Conservation (phyloP, 64 coral and sea anemone genomes). For the Anthopleura sola region DNA sequence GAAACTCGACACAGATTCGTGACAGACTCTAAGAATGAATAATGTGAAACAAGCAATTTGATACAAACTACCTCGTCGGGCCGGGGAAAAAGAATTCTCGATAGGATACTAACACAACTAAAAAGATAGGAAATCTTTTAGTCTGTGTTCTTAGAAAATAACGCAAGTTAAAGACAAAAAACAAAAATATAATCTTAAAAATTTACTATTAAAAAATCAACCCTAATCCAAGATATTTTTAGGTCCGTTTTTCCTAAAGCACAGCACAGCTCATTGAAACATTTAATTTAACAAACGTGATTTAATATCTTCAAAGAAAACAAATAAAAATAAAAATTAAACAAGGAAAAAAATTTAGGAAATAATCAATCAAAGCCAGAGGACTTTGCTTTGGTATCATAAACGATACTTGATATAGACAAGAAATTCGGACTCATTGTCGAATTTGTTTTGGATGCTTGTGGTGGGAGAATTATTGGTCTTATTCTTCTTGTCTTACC, state of each 20-base stretch:
- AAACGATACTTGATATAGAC: background rate
- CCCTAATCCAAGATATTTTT: background rate
- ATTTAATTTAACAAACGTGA: background rate
- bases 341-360: background rate
- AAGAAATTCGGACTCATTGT: background rate
- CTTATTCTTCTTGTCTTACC: background rate
- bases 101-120: constrained; percentile 5
- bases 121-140: background rate
- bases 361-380: background rate
- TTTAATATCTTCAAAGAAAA: background rate
- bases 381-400: background rate
- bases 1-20: background rate
- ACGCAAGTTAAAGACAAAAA: background rate
- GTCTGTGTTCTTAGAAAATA: background rate
- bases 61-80: background rate
- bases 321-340: background rate
- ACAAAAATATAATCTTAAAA: background rate
- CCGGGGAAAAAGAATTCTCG: background rate
- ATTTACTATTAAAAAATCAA: background rate
- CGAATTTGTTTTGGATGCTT: background rate
- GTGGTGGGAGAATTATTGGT: background rate
- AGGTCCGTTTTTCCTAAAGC: background rate
- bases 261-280: background rate
- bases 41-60: constrained; percentile 3
- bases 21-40: constrained; percentile 11